These are phyloP conservation scores for Laupala kohalensis DNA, from an alignment of 1,140 invertebrate genomes.

Conservation along the genomic window DNA sequence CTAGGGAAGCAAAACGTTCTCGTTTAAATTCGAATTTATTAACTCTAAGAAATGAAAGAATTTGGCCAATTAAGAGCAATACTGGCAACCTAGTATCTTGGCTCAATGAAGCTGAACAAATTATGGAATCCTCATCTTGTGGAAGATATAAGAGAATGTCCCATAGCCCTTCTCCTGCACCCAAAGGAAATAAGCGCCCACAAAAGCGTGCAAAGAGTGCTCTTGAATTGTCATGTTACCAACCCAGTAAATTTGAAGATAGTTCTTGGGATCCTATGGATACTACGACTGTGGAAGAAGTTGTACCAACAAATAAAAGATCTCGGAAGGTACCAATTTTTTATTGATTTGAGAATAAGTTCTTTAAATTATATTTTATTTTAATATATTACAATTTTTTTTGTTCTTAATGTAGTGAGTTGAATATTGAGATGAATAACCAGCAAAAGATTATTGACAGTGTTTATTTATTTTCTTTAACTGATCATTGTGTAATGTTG, in stretches of 20 bases:
- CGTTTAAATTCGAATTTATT: neutral
- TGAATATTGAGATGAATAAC: too few relatives aligned
- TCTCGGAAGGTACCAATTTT: too few relatives aligned
- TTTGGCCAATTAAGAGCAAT: neutral
- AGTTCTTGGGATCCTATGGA: neutral
- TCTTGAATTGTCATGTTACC: neutral
- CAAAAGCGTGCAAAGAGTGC: neutral
- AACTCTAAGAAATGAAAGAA: neutral
- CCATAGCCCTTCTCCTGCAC: neutral
- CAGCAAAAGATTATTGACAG: too few relatives aligned
- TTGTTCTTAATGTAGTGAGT: too few relatives aligned
- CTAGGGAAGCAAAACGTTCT: neutral
- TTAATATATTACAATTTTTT: too few relatives aligned
- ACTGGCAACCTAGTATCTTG: neutral
- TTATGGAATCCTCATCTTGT: neutral
- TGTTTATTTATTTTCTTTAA: too few relatives aligned
- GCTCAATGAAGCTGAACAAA: neutral
- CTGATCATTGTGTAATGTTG: too few relatives aligned
- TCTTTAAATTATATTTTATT: too few relatives aligned
- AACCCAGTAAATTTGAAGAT: neutral
- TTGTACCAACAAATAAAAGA: too few relatives aligned
- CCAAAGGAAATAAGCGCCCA: neutral
- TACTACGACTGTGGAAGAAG: too few relatives aligned
- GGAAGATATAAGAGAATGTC: neutral
- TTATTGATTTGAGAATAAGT: too few relatives aligned